Percentiles rank a stretch among this genome's conserved stretches.
Evolutionary conservation across 1,140 invertebrate genomes (phyloP).

Genomic region (Phymorhynchus buccinoides): DNA sequence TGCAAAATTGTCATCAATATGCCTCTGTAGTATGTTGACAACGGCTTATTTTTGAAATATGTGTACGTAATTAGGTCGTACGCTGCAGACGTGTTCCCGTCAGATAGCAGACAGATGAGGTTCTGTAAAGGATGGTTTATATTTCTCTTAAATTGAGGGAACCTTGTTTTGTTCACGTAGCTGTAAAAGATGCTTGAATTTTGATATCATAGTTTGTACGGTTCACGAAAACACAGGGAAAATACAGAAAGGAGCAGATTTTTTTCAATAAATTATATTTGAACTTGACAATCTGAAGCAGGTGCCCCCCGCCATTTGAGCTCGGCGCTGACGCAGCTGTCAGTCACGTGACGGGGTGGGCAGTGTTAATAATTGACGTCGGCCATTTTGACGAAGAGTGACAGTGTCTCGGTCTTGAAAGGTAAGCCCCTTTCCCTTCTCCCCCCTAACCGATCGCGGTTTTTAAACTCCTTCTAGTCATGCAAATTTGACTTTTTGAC

Average conservation of each 20-base stretch:
- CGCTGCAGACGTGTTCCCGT: neutral
- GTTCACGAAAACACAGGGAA: no score
- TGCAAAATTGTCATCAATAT: neutral
- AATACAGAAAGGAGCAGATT: no score
- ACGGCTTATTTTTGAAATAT: neutral
- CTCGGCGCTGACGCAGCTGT: conserved; percentile 9
- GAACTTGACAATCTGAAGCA: neutral
- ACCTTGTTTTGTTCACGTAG: no score
- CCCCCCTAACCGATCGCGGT: conserved; percentile 28
- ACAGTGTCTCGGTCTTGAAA: conserved; percentile 61
- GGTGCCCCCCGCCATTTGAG: neutral
- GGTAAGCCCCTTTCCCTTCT: no score
- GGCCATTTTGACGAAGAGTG: conserved; percentile 72
- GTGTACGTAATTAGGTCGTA: conserved; percentile 19
- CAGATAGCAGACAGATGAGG: neutral
- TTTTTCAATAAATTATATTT: neutral
- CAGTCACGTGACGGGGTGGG: conserved; percentile 64
- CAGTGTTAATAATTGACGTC: conserved; percentile 65
- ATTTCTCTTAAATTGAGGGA: no score
- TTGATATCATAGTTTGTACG: no score
- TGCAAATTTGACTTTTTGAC: neutral
- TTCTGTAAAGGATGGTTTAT: neutral
- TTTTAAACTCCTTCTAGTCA: neutral
- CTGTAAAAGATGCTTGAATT: no score
- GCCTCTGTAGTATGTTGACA: neutral